Evolutionary conservation across 2,113 vertebrate species (phyloP).

Genomic region (Varanus komodoensis): DNA sequence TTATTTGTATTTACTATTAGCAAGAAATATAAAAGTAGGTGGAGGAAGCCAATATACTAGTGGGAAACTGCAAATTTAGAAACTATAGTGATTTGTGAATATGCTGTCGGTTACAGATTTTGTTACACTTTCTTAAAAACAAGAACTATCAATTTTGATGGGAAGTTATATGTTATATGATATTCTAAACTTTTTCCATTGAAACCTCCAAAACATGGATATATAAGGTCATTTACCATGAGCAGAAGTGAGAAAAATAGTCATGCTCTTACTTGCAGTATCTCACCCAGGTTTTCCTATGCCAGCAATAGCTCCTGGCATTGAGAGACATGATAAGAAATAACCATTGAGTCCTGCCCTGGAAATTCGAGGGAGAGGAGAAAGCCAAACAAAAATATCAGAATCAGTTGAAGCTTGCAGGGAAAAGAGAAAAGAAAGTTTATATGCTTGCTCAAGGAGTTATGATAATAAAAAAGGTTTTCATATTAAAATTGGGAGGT

Average conservation of each 20-base stretch:
- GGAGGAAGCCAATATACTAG: slow-evolving; percentile 52
- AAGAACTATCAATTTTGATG: slow-evolving; percentile 39
- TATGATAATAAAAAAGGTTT: slow-evolving; percentile 64
- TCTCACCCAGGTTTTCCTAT: slow-evolving; percentile 41
- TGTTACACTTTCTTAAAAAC: slow-evolving; percentile 18
- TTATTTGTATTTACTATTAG: slow-evolving; percentile 72
- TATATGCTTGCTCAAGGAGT: slow-evolving; percentile 64
- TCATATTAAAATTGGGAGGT: slow-evolving; percentile 49
- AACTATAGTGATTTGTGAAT: slow-evolving; percentile 60
- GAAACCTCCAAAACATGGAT: background rate
- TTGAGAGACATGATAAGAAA: slow-evolving; percentile 65
- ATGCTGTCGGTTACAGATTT: slow-evolving; percentile 46
- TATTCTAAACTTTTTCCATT: background rate
- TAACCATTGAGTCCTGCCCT: slow-evolving; percentile 52
- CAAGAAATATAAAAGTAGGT: slow-evolving; percentile 66
- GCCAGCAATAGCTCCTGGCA: slow-evolving; percentile 60
- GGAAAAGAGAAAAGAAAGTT: slow-evolving; percentile 55
- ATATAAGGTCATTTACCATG: background rate
- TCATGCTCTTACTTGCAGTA: slow-evolving; percentile 46
- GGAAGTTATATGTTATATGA: background rate
- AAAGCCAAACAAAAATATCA: slow-evolving; percentile 55
- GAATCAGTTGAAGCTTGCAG: slow-evolving; percentile 59
- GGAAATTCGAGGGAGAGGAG: slow-evolving; percentile 49
- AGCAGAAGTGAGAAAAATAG: background rate
- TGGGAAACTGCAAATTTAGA: slow-evolving; percentile 61